These are phyloP conservation scores for Argyresthia albistria DNA, from an alignment of 2,888 invertebrate genomes.

Conservation along the genomic window DNA sequence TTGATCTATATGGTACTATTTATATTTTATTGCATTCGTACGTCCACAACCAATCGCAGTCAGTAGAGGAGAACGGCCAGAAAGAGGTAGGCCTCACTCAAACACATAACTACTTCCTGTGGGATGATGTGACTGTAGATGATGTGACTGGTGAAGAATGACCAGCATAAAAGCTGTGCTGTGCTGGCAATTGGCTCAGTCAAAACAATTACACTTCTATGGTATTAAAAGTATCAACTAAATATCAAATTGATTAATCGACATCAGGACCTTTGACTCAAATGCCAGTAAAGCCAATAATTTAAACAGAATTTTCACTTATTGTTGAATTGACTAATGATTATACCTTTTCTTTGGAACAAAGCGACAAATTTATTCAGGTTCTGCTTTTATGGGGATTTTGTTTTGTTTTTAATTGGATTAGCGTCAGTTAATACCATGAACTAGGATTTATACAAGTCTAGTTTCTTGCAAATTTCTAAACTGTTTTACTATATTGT, in stretches of 20 bases:
- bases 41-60: constrained; percentile 72
- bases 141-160: constrained; percentile 24
- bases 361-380: not conserved
- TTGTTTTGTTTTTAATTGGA: too few species aligned
- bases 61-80: constrained; percentile 71
- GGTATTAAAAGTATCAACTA: too few species aligned
- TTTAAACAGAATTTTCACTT: not conserved
- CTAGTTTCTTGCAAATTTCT: not conserved
- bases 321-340: not conserved
- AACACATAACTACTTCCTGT: constrained; percentile 27
- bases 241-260: too few species aligned
- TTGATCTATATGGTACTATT: constrained; percentile 65
- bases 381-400: too few species aligned
- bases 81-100: constrained; percentile 66
- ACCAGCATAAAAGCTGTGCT: not conserved
- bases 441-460: too few species aligned
- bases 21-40: constrained; percentile 72
- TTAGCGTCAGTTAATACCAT: too few species aligned
- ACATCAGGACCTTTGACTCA: not conserved
- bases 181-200: constrained; percentile 1
- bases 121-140: constrained; percentile 35
- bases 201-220: not conserved
- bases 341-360: not conserved
- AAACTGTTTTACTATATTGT: not conserved
- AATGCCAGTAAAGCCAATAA: not conserved